Conservation (phyloP, 2,113 vertebrate genomes). For the Melospiza melodia region DNA sequence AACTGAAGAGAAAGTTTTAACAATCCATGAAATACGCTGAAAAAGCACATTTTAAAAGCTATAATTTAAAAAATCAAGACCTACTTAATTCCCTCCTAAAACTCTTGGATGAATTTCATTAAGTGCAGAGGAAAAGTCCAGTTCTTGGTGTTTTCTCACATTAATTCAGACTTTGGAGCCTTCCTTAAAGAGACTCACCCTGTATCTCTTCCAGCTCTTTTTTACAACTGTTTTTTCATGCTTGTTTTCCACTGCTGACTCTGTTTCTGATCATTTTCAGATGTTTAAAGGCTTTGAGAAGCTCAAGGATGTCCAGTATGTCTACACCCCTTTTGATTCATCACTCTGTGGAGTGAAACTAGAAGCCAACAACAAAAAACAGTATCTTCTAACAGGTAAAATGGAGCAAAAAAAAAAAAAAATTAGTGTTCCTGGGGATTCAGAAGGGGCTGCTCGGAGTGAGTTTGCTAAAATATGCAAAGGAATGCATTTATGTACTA, state of each 20-base stretch:
- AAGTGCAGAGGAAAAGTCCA: background rate
- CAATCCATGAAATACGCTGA: background rate
- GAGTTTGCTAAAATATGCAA: background rate
- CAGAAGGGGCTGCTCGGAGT: background rate
- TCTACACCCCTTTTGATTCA: conserved; percentile 88
- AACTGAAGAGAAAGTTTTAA: background rate
- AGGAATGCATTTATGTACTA: background rate
- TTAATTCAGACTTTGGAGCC: background rate
- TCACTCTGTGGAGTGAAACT: conserved; percentile 89
- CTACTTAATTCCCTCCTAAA: background rate
- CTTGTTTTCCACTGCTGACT: background rate
- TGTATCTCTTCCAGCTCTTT: background rate
- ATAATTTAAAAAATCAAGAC: background rate
- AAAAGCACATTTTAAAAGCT: background rate
- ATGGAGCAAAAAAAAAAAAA: background rate
- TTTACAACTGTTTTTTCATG: background rate
- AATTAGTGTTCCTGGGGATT: background rate
- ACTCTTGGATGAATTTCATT: background rate
- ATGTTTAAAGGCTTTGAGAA: conserved; percentile 96
- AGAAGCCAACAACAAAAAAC: conserved; percentile 86
- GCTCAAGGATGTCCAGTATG: conserved; percentile 86
- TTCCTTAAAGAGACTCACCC: background rate
- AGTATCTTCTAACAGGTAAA: conserved; percentile 94
- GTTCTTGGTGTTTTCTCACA: background rate
- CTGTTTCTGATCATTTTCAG: conserved; percentile 72